Base-by-base conservation (phyloP, 2,888 invertebrate species). In the Scaptodrosophila latifasciaeformis region DNA sequence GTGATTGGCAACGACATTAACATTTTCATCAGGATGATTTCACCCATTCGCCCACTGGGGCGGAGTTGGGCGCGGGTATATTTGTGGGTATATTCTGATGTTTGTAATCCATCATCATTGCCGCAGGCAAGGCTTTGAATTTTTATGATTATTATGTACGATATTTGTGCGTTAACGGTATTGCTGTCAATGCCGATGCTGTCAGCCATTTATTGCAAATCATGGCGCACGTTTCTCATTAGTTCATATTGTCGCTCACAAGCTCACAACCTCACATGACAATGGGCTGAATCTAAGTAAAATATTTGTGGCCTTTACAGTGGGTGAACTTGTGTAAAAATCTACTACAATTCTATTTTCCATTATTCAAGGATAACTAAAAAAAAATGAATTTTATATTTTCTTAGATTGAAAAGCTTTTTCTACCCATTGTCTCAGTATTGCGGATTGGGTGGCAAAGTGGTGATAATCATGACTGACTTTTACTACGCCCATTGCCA, bases 1-100 rank as follows among this genome's bases (percentile, higher is more conserved):
- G 65, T 81, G 81, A 74, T 74, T 74, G 79, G 81, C 79, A 74
- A 79, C 69, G 79, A 74, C 72, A 79, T 81, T 74, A 74, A 71
- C 81, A 74, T 81, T 74, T 79, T 81, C 80, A 74, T 79, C 72
- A 74, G 80, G 72, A n/a, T 72, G 24, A 24, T 24, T 24, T 7
- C 24, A 5, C 4, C 7, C 24, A n/a, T 37, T 37, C 17, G 10
- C 37, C 15, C 34, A 34, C 37, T 37, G 5, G 27, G 5, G 12
- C 6, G 12, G 1, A 15, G 12, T 4, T 10, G 18, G 15, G 34
- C 5, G 6, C 24, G 43, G 49, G 49, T 5, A 24, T 24, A 3
- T 24, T 24, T 7, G 24, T n/a, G 34, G n/a, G 42, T 49, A 51
- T 24, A 24, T 24, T 24, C 56, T 74, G 75, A 70, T 64, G 56